Percentiles rank a stretch among this genome's conserved stretches.
Conservation (phyloP, 2,888 invertebrate genomes). For the Lasiommata megera region DNA sequence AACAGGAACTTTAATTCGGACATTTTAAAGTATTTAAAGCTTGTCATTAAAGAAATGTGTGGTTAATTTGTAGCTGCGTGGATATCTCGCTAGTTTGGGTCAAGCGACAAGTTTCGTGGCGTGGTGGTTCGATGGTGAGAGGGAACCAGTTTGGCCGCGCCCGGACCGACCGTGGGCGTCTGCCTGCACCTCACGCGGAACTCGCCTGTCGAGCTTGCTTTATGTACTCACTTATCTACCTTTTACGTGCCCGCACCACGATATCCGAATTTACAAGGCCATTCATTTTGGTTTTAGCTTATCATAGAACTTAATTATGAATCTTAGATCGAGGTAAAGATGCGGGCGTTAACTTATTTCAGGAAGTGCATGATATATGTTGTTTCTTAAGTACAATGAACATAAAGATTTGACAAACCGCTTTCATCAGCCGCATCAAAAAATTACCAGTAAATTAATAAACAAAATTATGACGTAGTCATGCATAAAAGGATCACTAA, state of each 20-base stretch:
- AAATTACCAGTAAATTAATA: too few species aligned
- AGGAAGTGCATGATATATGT: too few species aligned
- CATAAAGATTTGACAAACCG: too few species aligned
- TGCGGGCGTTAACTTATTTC: too few species aligned
- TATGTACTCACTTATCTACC: slow-evolving; percentile 6
- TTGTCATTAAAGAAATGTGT: not conserved
- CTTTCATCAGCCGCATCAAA: too few species aligned
- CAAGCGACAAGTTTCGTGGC: slow-evolving; percentile 29
- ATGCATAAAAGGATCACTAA: too few species aligned
- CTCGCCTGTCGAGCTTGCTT: slow-evolving; percentile 25
- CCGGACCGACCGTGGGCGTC: slow-evolving; percentile 52
- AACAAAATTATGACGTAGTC: too few species aligned
- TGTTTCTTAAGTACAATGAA: too few species aligned
- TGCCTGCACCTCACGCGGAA: slow-evolving; percentile 45
- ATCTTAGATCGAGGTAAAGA: too few species aligned
- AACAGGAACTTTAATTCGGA: too few species aligned
- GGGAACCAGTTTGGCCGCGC: slow-evolving; percentile 69
- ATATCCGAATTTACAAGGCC: slow-evolving; percentile 24
- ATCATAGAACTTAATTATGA: not conserved
- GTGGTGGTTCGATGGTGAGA: slow-evolving; percentile 53
- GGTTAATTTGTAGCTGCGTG: slow-evolving; percentile 21
- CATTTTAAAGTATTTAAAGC: too few species aligned
- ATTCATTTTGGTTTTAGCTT: not conserved
- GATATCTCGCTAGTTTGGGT: slow-evolving; percentile 38
- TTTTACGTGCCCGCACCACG: slow-evolving; percentile 21